Evolutionary conservation across 2,888 invertebrate genomes (phyloP), one percentile per base, ranked within the genome.

Genomic region (Morinoia aosen): DNA sequence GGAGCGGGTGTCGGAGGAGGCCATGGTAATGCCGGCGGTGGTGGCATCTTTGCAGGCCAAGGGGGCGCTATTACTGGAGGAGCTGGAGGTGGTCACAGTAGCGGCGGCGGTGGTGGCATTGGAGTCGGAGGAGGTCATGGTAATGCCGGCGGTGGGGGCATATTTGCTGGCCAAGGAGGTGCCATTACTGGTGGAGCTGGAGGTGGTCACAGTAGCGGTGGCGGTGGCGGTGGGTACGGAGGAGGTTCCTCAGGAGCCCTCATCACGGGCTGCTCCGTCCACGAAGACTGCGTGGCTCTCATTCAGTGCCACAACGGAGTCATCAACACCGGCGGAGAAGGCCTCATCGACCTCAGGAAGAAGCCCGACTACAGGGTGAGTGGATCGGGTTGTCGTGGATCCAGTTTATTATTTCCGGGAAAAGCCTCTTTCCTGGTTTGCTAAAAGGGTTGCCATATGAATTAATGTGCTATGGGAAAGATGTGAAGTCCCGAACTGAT

Each of bases 251-350:
- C 61, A 19, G 95, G 39, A 57, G 95, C 61, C 12, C 40, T 61
- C 40, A 16, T 61, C 25, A 40, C 58, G 7, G 95, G 58, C 19
- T 95, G 96, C 61, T 64, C 94, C 39, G 91, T 88, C 5, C 58
- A 64, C 56, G 95, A 95, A 33, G 95, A 90, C 76, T 96, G 96
- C 40, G 95, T 95, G 91, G 57, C 94, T 5, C 58, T 61, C 39
- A 57, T 64, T 1, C 95, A 95, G 76, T 96, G 96, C 95, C n/a
- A 25, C 12, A 95, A 95, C 39, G 96, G 96, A 25, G 76, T 39
- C 19, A 57, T 96, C 91, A 95, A 94, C 90, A 95, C 96, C 14
- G 96, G 95, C 88, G 96, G 96, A 33, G 19, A 95, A 19, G 96
- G 96, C n/a, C 91, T 94, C 57, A 40, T 96, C 40, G 96, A 96